Percentiles rank a stretch among this genome's conserved stretches.
These are phyloP conservation scores for Callospermophilus lateralis DNA, from an alignment of 2,113 vertebrate species.

Conservation along the genomic window DNA sequence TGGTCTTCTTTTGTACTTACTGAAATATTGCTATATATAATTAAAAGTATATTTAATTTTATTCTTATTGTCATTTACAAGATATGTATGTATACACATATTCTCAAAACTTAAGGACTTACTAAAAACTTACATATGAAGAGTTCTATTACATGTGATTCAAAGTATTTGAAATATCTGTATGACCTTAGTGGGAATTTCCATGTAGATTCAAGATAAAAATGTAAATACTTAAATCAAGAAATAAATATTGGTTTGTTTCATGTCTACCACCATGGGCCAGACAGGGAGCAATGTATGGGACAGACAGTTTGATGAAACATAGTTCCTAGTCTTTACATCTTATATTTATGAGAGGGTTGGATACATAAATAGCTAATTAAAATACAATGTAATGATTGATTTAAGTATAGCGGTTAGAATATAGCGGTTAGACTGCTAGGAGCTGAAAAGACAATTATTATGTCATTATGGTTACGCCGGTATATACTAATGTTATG, in stretches of 20 bases:
- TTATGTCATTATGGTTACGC: background rate
- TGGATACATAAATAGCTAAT: background rate
- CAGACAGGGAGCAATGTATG: background rate
- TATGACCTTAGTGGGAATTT: background rate
- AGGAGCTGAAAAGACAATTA: background rate
- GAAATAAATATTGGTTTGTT: background rate
- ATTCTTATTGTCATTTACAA: background rate
- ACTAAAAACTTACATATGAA: background rate
- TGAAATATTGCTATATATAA: background rate
- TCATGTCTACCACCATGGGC: background rate
- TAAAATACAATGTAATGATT: background rate
- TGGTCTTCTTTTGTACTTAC: background rate
- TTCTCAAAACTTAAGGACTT: background rate
- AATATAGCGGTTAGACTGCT: background rate
- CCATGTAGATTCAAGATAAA: conserved; percentile 14
- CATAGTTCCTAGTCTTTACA: background rate
- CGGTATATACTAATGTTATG: background rate
- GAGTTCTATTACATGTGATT: background rate
- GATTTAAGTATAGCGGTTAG: background rate
- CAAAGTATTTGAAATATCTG: background rate
- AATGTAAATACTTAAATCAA: background rate
- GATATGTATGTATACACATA: background rate
- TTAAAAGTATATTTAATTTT: background rate
- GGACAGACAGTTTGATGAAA: background rate
- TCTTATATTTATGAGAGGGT: background rate